Base-by-base conservation (phyloP, 2,113 vertebrate genomes). In the Cryptotis parvus region DNA sequence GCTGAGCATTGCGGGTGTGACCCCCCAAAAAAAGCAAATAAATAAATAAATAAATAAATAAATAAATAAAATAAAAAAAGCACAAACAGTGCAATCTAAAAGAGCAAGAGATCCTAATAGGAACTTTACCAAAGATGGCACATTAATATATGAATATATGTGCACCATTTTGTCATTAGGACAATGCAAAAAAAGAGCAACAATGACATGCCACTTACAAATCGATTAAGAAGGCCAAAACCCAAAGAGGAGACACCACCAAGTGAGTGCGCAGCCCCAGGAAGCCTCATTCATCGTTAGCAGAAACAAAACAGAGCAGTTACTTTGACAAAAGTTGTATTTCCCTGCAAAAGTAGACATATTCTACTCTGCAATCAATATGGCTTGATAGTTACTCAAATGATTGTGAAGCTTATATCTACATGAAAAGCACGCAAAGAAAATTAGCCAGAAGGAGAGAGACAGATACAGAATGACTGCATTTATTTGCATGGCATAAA, bases 361-460 rank as follows among this genome's bases (percentile, higher is more conserved):
- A 9, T n/a, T n/a, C n/a, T n/a, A n/a, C n/a, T n/a, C n/a, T n/a
- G n/a, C n/a, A n/a, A n/a, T n/a, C n/a, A n/a, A n/a, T n/a, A n/a
- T n/a, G n/a, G n/a, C n/a, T 43, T 84, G 12, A 10, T 69, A 68
- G 41, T 87, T 82, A 85, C 12, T 33, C 8, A 63, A 82, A 41
- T 49, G 22, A 83, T 0, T 41, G 18, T 68, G n/a, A 80, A 72
- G 72, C 20, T 45, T 84, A 61, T 61, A 69, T 49, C 31, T n/a
- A 68, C 11, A 69, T 29, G 41, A 85, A 91, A 91, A 65, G 52
- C 66, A n/a, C n/a, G n/a, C n/a, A n/a, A n/a, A n/a, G n/a, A n/a
- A n/a, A n/a, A n/a, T n/a, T n/a, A n/a, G n/a, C n/a, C n/a, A n/a
- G n/a, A n/a, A n/a, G n/a, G n/a, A 49, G 45, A 49, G 45, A 49